Conservation (phyloP, 1,140 invertebrate species). For the Pogonomyrmex barbatus region DNA sequence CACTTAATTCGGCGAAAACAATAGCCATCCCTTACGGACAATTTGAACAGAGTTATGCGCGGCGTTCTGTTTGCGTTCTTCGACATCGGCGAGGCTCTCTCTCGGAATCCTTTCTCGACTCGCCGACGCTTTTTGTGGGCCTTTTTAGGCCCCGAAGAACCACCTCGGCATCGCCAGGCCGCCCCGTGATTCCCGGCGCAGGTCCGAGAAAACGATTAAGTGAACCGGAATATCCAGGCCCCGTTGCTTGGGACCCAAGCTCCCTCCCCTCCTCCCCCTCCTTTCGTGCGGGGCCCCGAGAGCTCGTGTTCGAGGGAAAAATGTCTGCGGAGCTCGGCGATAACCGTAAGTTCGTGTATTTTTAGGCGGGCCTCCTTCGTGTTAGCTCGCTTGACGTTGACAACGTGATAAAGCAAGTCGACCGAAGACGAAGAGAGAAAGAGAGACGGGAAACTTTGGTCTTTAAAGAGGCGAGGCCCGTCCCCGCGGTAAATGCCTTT, state of each 20-base stretch:
- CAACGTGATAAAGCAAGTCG: slow-evolving; percentile 19
- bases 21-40: slow-evolving; percentile 6
- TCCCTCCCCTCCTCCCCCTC: slow-evolving; percentile 41
- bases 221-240: slow-evolving; percentile 80
- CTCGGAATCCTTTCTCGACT: slow-evolving; percentile 1
- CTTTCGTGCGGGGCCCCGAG: slow-evolving; percentile 25
- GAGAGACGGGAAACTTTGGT: neutral
- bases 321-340: slow-evolving; percentile 16
- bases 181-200: slow-evolving; percentile 25
- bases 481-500: neutral
- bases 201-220: slow-evolving; percentile 79
- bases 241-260: slow-evolving; percentile 75
- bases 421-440: neutral
- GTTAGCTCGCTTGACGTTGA: slow-evolving; percentile 2
- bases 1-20: neutral
- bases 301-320: slow-evolving; percentile 18
- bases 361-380: slow-evolving; percentile 22
- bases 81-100: slow-evolving; percentile 14
- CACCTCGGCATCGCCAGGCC: neutral
- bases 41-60: neutral
- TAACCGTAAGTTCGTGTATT: slow-evolving; percentile 54
- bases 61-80: slow-evolving; percentile 2
- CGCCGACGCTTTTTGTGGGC: slow-evolving; percentile 47
- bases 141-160: slow-evolving; percentile 43
- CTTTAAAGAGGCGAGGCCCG: slow-evolving; percentile 1